Conservation (phyloP, 2,797 vertebrate species). For the Lithobates pipiens region DNA sequence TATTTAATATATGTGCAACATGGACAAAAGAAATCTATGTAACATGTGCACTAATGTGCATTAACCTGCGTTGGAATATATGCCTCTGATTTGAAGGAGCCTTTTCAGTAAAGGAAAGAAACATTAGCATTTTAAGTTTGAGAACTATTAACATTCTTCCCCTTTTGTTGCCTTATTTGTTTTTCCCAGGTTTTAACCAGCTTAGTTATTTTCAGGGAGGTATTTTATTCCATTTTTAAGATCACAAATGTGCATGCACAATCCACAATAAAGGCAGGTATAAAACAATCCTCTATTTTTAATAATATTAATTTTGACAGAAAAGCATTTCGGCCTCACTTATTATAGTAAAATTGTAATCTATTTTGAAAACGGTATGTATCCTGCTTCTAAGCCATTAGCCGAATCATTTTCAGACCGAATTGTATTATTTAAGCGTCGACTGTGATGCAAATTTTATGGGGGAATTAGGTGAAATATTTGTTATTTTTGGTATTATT, state of each 20-base stretch:
- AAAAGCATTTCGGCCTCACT: constrained; percentile 29
- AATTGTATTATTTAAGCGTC: constrained; percentile 48
- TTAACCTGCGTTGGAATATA: too few species aligned
- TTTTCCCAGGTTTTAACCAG: background rate
- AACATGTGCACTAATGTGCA: too few species aligned
- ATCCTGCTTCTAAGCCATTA: constrained; percentile 54
- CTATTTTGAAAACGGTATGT: constrained; percentile 40
- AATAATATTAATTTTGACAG: constrained; percentile 26
- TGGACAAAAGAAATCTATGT: background rate
- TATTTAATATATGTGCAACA: too few species aligned
- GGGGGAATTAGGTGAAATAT: constrained; percentile 48
- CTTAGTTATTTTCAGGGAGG: background rate
- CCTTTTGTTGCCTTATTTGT: background rate
- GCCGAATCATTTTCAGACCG: constrained; percentile 6
- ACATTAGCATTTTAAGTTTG: background rate
- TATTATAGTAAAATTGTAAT: constrained; percentile 47
- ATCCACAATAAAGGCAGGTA: background rate
- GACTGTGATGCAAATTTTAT: constrained; percentile 60
- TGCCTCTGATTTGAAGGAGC: background rate
- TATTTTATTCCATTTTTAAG: constrained; percentile 16
- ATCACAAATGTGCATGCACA: background rate
- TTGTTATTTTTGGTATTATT: constrained; percentile 59
- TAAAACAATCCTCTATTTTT: constrained; percentile 30
- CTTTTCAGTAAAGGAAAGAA: background rate
- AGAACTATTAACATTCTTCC: background rate